Percentiles rank a stretch among this genome's conserved stretches.
Evolutionary conservation across 2,888 invertebrate genomes (phyloP).

Genomic region (Chaetoderma sp.): DNA sequence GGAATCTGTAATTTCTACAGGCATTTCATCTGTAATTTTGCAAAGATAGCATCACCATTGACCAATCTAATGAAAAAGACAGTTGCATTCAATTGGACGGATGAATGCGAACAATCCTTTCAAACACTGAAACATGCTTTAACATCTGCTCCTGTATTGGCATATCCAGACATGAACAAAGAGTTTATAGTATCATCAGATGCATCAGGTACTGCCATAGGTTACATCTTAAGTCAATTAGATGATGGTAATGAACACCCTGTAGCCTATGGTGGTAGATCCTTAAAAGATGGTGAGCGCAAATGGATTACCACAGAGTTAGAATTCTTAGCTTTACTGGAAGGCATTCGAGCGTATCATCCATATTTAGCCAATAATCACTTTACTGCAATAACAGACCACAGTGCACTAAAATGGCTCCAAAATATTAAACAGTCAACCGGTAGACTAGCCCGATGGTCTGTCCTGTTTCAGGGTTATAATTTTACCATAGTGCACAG

Average conservation of each 20-base stretch:
- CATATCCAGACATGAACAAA: conserved; percentile 18
- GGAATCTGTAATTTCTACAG: conserved; percentile 54
- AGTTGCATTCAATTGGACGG: conserved; percentile 42
- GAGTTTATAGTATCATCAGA: conserved; percentile 34
- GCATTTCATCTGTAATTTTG: conserved; percentile 52
- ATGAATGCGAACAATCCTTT: conserved; percentile 46
- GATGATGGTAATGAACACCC: conserved; percentile 28
- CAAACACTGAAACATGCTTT: conserved; percentile 41
- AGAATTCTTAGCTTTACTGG: conserved; percentile 33
- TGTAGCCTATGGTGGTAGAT: conserved; percentile 31
- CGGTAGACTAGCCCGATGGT: conserved; percentile 30
- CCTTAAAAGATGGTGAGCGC: conserved; percentile 17
- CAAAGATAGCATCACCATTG: conserved; percentile 45
- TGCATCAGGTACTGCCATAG: conserved; percentile 27
- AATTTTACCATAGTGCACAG: conserved; percentile 6
- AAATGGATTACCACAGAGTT: conserved; percentile 23
- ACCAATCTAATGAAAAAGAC: conserved; percentile 47
- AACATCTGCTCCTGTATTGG: conserved; percentile 17
- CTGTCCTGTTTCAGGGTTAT: conserved; percentile 14
- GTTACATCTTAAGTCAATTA: conserved; percentile 35
- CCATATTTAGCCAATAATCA: conserved; percentile 30
- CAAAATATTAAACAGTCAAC: conserved; percentile 28
- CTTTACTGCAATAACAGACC: conserved; percentile 39
- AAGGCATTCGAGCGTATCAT: conserved; percentile 27
- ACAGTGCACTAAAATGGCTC: conserved; percentile 34